Base-by-base conservation (phyloP, 2,113 vertebrate genomes). In the Spermophilus dauricus region DNA sequence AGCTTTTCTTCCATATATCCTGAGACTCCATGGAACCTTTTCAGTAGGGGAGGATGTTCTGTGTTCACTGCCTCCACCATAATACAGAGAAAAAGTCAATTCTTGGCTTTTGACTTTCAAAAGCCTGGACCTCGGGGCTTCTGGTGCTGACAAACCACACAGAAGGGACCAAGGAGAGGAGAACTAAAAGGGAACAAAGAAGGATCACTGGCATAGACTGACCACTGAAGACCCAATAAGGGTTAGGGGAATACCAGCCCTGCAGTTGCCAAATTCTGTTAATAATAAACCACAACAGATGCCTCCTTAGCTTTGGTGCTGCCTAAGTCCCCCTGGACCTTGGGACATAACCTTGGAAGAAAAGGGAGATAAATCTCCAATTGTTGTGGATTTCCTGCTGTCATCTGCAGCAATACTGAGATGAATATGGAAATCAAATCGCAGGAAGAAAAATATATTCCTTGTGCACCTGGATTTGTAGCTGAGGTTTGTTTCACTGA, bases 31-130 rank as follows among this genome's bases (percentile, higher is more conserved):
- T 22, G 32, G 76, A 34, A 77, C 6, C 42, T 16, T 70, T 58
- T 77, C 51, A 95, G 58, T 30, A 53, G 32, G 26, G 9, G 34
- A 84, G 48, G 32, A 22, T 30, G 84, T 56, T 75, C 63, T 83
- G 58, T 63, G 65, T 63, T 94, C 42, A 86, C 1, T 73, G 14
- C 48, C 81, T 94, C 63, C 37, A 51, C 17, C 39, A 76, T 16
- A 37, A 86, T 18, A 63, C 16, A 63, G 48, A 76, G 51, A 93
- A 76, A 85, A 17, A 67, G 42, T 53, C 26, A 67, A 34, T 34
- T 85, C 67, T 91, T 88, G 37, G 22, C 42, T 77, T 95, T 11
- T 80, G 51, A 56, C 45, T 96, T 96, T 89, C 51, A 86, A 95
- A 91, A 91, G 16, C 18, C 42, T 39, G 67, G 39, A n/a, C 67